Evolutionary conservation across 1,140 invertebrate genomes (phyloP).

Genomic region (Bemisia tabaci): DNA sequence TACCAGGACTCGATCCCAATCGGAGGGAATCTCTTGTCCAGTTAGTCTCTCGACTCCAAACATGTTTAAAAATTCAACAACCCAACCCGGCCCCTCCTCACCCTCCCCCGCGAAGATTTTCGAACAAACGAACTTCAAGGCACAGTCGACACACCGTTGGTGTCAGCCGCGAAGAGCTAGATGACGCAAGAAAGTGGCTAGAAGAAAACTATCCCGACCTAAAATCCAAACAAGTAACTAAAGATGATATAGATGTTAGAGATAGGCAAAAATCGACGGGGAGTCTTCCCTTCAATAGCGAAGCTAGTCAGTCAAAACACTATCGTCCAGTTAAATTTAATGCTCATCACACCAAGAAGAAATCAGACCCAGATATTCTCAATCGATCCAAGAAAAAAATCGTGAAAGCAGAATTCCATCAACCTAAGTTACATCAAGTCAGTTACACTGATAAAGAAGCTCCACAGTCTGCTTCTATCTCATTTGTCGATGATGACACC

Average conservation of each 20-base stretch:
- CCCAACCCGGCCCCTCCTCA: constrained; percentile 17
- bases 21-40: constrained; percentile 49
- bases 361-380: constrained; percentile 4
- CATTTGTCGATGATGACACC: constrained; percentile 13
- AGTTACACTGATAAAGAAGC: constrained; percentile 13
- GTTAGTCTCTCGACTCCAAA: constrained; percentile 57
- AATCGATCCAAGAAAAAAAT: constrained; percentile 5
- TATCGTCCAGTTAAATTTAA: constrained; percentile 17
- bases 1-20: constrained; percentile 38
- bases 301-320: constrained; percentile 9
- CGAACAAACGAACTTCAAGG: constrained; percentile 13
- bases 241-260: neutral
- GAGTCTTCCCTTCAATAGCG: constrained; percentile 14
- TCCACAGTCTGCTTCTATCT: constrained; percentile 11
- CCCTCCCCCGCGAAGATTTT: constrained; percentile 21
- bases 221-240: neutral
- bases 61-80: constrained; percentile 39
- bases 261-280: constrained; percentile 3
- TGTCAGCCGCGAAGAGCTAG: constrained; percentile 61
- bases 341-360: constrained; percentile 5
- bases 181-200: constrained; percentile 53
- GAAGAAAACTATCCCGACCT: constrained; percentile 34
- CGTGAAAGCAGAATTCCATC: constrained; percentile 7
- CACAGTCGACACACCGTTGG: constrained; percentile 59
- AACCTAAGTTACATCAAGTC: constrained; percentile 14